Evolutionary conservation across 2,888 invertebrate species (phyloP).

Genomic region (Lithosia quadra): DNA sequence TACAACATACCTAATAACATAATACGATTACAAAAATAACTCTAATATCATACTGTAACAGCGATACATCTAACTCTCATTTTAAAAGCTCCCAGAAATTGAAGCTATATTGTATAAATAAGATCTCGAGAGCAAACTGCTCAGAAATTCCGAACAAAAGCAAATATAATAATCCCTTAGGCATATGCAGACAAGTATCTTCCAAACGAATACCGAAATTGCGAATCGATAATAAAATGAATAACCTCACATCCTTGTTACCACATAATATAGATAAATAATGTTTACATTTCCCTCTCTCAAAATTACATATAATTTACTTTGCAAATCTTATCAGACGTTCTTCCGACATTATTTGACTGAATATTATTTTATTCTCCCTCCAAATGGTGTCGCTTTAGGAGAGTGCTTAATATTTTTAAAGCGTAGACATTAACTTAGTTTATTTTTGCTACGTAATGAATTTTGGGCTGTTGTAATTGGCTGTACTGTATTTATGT

Average conservation of each 20-base stretch:
- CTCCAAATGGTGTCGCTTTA: neutral
- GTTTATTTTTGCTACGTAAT: neutral
- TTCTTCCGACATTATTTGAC: constrained; percentile 24
- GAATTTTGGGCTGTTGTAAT: neutral
- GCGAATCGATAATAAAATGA: constrained; percentile 18
- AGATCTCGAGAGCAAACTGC: neutral
- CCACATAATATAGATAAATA: constrained; percentile 37
- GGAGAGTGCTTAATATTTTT: neutral
- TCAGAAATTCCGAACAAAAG: neutral
- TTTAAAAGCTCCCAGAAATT: neutral
- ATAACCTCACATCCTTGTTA: constrained; percentile 34
- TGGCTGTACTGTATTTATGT: neutral
- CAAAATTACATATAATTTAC: constrained; percentile 40
- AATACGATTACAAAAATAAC: neutral
- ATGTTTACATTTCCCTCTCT: constrained; percentile 24
- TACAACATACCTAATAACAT: neutral
- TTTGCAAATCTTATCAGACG: constrained; percentile 23
- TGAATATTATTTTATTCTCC: constrained; percentile 18
- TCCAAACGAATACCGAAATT: constrained; percentile 3
- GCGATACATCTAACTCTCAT: neutral
- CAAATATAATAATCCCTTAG: neutral
- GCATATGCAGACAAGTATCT: neutral
- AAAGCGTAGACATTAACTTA: neutral
- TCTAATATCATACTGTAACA: neutral
- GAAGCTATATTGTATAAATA: neutral